Evolutionary conservation across 2,113 vertebrate genomes (phyloP).

Genomic region (Myrmophylax atrothorax): DNA sequence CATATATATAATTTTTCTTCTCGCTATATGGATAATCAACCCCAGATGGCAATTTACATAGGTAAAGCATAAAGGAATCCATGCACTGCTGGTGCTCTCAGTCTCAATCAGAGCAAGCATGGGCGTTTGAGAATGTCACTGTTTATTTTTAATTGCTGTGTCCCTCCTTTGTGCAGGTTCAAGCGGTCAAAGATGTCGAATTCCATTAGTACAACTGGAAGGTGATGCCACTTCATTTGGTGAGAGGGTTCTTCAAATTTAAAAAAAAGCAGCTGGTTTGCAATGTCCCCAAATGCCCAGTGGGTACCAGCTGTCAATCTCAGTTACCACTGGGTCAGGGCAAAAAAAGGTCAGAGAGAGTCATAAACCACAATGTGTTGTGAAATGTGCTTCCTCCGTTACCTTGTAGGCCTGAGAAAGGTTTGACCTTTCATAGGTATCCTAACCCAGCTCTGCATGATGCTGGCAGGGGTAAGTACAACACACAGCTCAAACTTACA

Average conservation of each 20-base stretch:
- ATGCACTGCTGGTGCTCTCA: conserved; percentile 58
- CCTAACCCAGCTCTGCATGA: not conserved
- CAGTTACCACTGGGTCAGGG: conserved; percentile 50
- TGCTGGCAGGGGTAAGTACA: conserved; percentile 24
- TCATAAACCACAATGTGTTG: conserved; percentile 46
- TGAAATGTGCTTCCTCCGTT: conserved; percentile 58
- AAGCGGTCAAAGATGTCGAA: conserved; percentile 75
- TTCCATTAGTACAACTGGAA: conserved; percentile 70
- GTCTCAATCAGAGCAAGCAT: conserved; percentile 61
- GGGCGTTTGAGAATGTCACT: conserved; percentile 70
- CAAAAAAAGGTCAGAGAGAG: conserved; percentile 61
- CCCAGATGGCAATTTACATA: conserved; percentile 75
- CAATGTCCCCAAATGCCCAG: conserved; percentile 56
- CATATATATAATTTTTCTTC: conserved; percentile 53
- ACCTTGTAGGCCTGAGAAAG: conserved; percentile 40
- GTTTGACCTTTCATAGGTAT: conserved; percentile 58
- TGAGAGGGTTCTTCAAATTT: conserved; percentile 57
- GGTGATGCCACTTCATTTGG: conserved; percentile 63
- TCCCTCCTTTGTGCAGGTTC: conserved; percentile 72
- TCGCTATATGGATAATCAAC: conserved; percentile 68
- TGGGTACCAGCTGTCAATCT: conserved; percentile 65
- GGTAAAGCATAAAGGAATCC: conserved; percentile 67
- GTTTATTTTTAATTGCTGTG: conserved; percentile 79
- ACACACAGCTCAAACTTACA: not conserved
- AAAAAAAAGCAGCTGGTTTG: conserved; percentile 58